These are phyloP conservation scores for Oxytorus armatus DNA, from an alignment of 2,888 invertebrate genomes.

Conservation along the genomic window DNA sequence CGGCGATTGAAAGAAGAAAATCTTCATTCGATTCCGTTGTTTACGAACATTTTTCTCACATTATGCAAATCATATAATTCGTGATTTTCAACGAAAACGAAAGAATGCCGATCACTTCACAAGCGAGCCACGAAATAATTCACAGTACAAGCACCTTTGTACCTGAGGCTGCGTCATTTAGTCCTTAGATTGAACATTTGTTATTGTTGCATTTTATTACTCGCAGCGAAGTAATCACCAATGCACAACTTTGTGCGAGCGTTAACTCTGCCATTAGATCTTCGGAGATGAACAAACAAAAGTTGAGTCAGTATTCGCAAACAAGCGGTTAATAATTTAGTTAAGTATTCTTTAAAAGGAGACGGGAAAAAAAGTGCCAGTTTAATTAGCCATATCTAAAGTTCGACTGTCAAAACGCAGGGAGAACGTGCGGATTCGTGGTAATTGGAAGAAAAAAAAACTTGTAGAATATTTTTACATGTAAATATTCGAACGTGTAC, in stretches of 20 bases:
- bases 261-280: conserved; percentile 23
- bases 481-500: conserved; percentile 29
- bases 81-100: not conserved
- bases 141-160: conserved; percentile 41
- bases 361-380: conserved; percentile 42
- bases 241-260: conserved; percentile 18
- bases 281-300: not conserved
- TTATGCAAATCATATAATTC: not conserved
- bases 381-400: conserved; percentile 46
- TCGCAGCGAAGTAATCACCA: conserved; percentile 1
- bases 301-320: conserved; percentile 59
- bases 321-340: conserved; percentile 34
- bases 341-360: conserved; percentile 17
- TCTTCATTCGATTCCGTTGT: not conserved
- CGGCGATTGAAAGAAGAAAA: conserved; percentile 86
- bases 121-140: not conserved
- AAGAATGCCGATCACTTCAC: not conserved
- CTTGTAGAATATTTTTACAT: not conserved
- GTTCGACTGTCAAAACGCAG: conserved; percentile 8
- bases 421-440: not conserved
- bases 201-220: conserved; percentile 22
- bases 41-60: not conserved
- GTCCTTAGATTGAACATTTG: conserved; percentile 43
- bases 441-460: not conserved
- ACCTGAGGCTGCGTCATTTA: conserved; percentile 41